Conservation (phyloP, 2,888 invertebrate genomes). For the Archaeoteleia sp. region DNA sequence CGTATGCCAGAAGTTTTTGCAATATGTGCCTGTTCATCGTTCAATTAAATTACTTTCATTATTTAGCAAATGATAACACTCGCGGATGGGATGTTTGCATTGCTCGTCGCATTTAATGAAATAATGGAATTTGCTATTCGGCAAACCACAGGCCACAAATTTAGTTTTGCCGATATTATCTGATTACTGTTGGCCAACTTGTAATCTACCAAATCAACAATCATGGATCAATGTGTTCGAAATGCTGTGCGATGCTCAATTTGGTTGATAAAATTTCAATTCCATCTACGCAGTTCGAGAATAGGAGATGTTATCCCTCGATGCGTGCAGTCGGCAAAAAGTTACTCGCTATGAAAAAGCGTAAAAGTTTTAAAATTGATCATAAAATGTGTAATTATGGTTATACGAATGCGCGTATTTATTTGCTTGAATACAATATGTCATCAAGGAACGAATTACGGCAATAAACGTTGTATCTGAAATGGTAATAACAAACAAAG, state of each 20-base stretch:
- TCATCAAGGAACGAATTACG: no score
- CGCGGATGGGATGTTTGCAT: slow-evolving; percentile 9
- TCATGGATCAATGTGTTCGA: slow-evolving; percentile 17
- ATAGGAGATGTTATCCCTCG: neutral
- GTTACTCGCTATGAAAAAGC: no score
- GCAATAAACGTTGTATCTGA: no score
- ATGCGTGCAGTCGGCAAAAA: no score
- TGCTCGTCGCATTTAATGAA: slow-evolving; percentile 23
- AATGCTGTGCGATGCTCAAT: slow-evolving; percentile 5
- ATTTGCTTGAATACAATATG: no score
- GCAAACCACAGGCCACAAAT: slow-evolving; percentile 36
- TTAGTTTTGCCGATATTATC: slow-evolving; percentile 43
- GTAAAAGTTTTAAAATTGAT: no score
- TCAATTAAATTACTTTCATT: slow-evolving; percentile 29
- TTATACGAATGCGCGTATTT: no score
- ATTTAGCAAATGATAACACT: slow-evolving; percentile 36
- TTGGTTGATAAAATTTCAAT: slow-evolving; percentile 35
- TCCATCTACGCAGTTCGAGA: slow-evolving; percentile 7
- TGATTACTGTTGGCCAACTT: slow-evolving; percentile 30
- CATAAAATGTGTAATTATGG: no score
- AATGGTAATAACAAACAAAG: no score
- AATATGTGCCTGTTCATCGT: slow-evolving; percentile 13
- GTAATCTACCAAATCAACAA: slow-evolving; percentile 43
- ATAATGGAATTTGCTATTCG: slow-evolving; percentile 39
- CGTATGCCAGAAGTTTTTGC: no score